Evolutionary conservation across 1,140 invertebrate species (phyloP).

Genomic region (Medauroidea extradentata): DNA sequence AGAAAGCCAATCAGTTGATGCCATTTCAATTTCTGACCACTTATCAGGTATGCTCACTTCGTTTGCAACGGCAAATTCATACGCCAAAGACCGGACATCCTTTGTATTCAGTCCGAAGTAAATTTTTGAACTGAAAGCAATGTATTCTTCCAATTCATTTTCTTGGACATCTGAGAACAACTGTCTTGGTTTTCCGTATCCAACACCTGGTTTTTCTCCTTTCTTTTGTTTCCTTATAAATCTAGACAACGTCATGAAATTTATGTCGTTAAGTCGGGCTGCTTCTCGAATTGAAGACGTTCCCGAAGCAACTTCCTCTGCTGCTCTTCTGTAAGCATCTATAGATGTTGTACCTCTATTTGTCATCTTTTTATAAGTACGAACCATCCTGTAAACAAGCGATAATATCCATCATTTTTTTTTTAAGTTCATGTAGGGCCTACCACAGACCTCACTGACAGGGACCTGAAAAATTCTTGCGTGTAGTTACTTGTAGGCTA

Average conservation of each 20-base stretch:
- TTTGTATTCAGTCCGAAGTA: conserved; percentile 31
- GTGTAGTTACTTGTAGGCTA: too few species aligned
- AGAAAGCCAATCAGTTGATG: conserved; percentile 40
- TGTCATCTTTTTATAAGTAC: too few species aligned
- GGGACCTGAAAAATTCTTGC: too few species aligned
- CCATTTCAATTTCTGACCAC: conserved; percentile 22
- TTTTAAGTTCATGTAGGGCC: too few species aligned
- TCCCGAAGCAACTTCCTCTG: not conserved
- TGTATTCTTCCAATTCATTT: conserved; percentile 11
- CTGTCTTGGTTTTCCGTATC: not conserved
- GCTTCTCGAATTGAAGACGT: not conserved
- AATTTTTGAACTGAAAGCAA: conserved; percentile 17
- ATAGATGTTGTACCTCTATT: too few species aligned
- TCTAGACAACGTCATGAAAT: not conserved
- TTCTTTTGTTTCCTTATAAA: not conserved
- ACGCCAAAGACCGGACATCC: conserved; percentile 22
- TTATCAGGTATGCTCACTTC: conserved; percentile 6
- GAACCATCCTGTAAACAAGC: too few species aligned
- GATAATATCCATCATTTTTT: too few species aligned
- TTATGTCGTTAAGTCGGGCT: not conserved
- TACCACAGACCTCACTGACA: too few species aligned
- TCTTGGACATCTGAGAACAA: conserved; percentile 3
- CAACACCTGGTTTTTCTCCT: not conserved
- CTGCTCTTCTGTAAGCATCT: not conserved
- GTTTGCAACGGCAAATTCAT: conserved; percentile 15